Percentiles rank a stretch among this genome's conserved stretches.
phyloP scores from a whole-genome alignment of 2,113 vertebrate genomes.

The Mirounga angustirostris region DNA sequence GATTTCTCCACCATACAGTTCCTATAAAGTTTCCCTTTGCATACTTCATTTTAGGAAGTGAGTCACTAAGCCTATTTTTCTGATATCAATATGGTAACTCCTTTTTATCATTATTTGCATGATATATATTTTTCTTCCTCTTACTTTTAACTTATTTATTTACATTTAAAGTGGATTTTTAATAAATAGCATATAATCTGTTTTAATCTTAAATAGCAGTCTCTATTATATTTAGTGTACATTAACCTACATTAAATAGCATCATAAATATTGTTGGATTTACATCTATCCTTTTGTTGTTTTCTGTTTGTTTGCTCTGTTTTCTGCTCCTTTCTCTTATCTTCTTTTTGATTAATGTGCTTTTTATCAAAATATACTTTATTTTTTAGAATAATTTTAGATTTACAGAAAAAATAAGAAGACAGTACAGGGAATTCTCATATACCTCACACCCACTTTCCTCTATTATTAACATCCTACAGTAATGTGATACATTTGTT shows the following conservation, averaged over 20 bases:
- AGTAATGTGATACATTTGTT: neutral
- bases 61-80: neutral
- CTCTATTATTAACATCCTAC: neutral
- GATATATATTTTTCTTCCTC: neutral
- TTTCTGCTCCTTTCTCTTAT: neutral
- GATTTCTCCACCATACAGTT: neutral
- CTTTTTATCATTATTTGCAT: neutral
- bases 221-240: neutral
- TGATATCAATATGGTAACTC: neutral
- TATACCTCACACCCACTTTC: neutral
- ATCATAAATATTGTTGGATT: neutral
- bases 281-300: neutral
- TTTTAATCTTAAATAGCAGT: neutral
- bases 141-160: neutral
- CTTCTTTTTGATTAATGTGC: neutral
- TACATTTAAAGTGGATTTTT: neutral
- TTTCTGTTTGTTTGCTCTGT: neutral
- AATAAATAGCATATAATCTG: neutral
- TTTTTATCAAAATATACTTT: neutral
- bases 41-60: neutral
- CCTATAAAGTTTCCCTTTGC: neutral
- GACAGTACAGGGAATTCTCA: neutral
- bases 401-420: neutral
- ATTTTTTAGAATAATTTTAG: neutral
- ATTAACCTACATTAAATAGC: neutral